Conservation (phyloP, 2,888 invertebrate species). For the Antitype chi region DNA sequence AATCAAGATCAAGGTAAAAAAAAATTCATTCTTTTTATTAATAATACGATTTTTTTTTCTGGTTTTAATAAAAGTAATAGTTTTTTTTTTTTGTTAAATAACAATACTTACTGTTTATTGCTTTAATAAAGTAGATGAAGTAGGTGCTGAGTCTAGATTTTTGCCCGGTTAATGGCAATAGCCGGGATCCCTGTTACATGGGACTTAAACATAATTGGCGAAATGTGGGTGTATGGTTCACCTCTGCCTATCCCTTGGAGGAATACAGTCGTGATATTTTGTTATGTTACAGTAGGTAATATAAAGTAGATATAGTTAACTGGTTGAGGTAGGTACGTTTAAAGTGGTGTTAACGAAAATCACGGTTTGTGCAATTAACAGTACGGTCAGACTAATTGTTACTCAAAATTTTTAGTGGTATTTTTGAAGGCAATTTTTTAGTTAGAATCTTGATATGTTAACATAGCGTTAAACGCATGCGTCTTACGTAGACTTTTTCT, state of each 20-base stretch:
- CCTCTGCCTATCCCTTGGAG: background rate
- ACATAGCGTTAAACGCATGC: too few relatives aligned
- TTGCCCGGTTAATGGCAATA: too few relatives aligned
- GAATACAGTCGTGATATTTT: too few relatives aligned
- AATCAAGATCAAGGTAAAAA: background rate
- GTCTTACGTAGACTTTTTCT: background rate
- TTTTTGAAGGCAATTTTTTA: background rate
- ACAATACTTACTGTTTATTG: background rate
- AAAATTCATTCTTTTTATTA: background rate
- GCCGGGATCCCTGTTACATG: background rate
- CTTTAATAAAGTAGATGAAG: background rate
- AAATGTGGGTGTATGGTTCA: background rate
- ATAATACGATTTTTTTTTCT: background rate
- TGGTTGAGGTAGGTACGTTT: constrained; percentile 8
- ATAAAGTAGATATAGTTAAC: constrained; percentile 1
- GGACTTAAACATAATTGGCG: background rate
- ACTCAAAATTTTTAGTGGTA: background rate
- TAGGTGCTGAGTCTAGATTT: background rate
- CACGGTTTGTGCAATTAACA: constrained; percentile 51
- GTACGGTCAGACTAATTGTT: constrained; percentile 51
- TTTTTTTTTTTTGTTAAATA: constrained; percentile 5
- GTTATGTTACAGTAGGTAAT: background rate
- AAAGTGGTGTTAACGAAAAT: constrained; percentile 54
- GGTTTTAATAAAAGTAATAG: background rate
- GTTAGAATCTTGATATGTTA: background rate